Conservation (phyloP, 1,140 invertebrate genomes). For the Trachymyrmex septentrionalis region DNA sequence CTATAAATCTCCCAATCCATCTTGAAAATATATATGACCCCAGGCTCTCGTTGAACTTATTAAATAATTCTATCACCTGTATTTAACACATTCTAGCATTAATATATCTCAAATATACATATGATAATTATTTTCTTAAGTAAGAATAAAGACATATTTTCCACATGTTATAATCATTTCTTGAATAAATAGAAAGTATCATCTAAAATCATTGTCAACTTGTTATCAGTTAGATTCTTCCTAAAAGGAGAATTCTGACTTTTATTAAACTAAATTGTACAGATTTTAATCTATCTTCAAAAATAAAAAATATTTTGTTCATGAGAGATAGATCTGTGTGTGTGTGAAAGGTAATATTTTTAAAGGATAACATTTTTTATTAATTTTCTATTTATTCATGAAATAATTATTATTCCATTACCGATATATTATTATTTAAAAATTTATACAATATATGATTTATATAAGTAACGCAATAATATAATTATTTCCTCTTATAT, state of each 20-base stretch:
- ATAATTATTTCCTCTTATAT: background rate
- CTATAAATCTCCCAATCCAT: constrained; percentile 83
- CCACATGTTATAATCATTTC: constrained; percentile 23
- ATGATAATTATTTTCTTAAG: constrained; percentile 13
- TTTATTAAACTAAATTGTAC: background rate
- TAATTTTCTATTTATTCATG: no score
- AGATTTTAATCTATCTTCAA: background rate
- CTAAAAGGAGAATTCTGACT: background rate
- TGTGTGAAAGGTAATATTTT: background rate
- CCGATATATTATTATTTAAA: background rate
- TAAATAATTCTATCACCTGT: constrained; percentile 83
- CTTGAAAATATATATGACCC: constrained; percentile 81
- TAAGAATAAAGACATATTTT: background rate
- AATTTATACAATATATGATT: background rate
- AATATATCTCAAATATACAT: background rate
- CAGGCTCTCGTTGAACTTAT: constrained; percentile 79
- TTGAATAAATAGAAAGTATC: constrained; percentile 30
- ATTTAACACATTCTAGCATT: constrained; percentile 24
- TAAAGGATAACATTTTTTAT: background rate
- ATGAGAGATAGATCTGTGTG: background rate
- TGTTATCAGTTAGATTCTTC: background rate
- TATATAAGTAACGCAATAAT: background rate
- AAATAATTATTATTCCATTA: background rate
- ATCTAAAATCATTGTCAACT: background rate
- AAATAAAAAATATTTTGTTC: background rate